Conservation (phyloP, 2,113 vertebrate species). For the Pantherophis guttatus region DNA sequence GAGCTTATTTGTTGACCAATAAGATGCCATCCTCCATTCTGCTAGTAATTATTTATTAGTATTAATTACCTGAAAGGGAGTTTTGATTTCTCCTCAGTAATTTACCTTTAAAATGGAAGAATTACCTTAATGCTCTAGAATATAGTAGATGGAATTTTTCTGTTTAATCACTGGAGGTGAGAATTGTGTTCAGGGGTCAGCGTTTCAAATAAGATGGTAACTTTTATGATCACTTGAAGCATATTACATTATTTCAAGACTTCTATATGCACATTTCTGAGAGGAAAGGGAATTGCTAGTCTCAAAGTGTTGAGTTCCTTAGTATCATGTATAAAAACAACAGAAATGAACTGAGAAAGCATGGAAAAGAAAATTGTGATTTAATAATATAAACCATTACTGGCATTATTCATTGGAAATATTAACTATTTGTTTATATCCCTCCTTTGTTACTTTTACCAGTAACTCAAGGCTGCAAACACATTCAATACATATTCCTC, state of each 20-base stretch:
- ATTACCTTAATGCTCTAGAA: background rate
- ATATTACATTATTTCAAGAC: background rate
- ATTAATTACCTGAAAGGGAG: background rate
- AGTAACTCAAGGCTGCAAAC: no score
- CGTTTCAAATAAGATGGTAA: background rate
- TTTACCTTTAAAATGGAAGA: background rate
- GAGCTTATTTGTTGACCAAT: background rate
- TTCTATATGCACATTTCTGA: background rate
- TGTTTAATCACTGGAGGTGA: background rate
- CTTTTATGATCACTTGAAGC: background rate
- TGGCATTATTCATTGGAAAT: background rate
- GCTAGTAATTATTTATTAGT: background rate
- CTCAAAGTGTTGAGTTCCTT: background rate
- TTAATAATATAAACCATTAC: background rate
- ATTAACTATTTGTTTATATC: background rate
- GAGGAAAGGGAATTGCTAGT: background rate
- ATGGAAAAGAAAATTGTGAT: background rate
- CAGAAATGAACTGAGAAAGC: background rate
- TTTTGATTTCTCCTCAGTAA: background rate
- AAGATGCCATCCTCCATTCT: background rate
- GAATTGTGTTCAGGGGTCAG: background rate
- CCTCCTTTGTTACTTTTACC: no score
- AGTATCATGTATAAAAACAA: background rate
- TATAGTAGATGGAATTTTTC: background rate
- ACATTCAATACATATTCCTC: no score